Evolutionary conservation across 2,797 vertebrate species (phyloP), one percentile per base, ranked within the genome.

Genomic region (Pseudochaenichthys georgianus): DNA sequence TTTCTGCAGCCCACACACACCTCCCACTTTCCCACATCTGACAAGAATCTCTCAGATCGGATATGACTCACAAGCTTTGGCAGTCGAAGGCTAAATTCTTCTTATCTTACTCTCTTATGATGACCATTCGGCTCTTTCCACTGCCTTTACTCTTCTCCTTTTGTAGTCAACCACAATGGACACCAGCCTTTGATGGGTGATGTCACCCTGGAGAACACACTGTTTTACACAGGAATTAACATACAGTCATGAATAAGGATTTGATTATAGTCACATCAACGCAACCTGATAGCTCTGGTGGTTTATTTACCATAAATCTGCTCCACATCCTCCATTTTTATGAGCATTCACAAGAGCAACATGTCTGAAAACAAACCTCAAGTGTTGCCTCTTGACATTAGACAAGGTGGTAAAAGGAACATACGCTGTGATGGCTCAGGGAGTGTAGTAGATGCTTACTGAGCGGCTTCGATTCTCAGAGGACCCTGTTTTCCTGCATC

Each of bases 51-150:
- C 84, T 89, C 77, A 73, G 85, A 87, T 92, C 88, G 89, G 92
- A 93, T 88, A 88, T 94, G 94, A 94, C 85, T 94, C 93, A 94
- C 92, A 61, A 41, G 75, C 85, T 90, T 81, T 93, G 91, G 92
- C 90, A 91, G 77, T 78, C 45, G 67, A 85, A 69, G 70, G 87
- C 88, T 89, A 84, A 88, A 93, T 94, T 94, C 88, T 83, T 89
- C 86, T 76, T 84, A 77, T 88, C 81, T 91, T 89, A 88, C 88
- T 88, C 88, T 85, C 71, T 81, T 76, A 85, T 59, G 42, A 61
- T 81, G 85, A 85, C 86, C 87, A 75, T 79, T 85, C 70, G 75
- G 68, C 80, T 81, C 75, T 83, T 77, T 86, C 81, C 77, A 63
- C 60, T n/a, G 67, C 71, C 66, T 85, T 84, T 64, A 57, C 72